These are phyloP conservation scores for Psylliodes chrysocephalus DNA, from an alignment of 2,888 invertebrate species.

Conservation along the genomic window DNA sequence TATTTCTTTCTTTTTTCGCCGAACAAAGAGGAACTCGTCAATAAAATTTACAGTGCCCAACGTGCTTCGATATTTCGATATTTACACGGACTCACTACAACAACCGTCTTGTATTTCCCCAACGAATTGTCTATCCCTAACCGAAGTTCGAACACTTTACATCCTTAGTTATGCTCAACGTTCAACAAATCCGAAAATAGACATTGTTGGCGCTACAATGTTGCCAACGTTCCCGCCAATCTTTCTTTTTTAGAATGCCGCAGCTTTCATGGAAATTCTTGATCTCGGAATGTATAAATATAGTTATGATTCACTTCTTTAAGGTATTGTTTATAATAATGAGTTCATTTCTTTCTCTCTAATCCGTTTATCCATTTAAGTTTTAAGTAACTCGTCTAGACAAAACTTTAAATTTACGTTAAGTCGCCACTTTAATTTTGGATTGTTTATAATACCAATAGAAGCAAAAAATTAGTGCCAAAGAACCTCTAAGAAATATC, in stretches of 20 bases:
- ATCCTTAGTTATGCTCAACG: slow-evolving; percentile 26
- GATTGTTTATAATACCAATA: neutral
- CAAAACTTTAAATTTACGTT: slow-evolving; percentile 13
- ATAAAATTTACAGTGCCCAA: slow-evolving; percentile 9
- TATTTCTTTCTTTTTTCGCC: neutral
- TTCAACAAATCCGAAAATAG: slow-evolving; percentile 33
- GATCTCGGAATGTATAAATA: slow-evolving; percentile 9
- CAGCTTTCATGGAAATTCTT: slow-evolving; percentile 19
- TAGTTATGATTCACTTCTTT: slow-evolving; percentile 16
- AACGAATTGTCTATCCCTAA: slow-evolving; percentile 27
- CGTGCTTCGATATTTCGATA: slow-evolving; percentile 12
- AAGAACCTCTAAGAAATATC: no score
- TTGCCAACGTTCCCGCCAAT: slow-evolving; percentile 9
- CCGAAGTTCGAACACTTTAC: slow-evolving; percentile 28
- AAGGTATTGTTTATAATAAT: slow-evolving; percentile 20
- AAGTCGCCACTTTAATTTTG: neutral
- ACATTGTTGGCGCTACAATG: slow-evolving; percentile 30
- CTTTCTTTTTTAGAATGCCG: slow-evolving; percentile 24
- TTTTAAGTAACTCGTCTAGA: slow-evolving; percentile 20
- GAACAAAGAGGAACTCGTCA: slow-evolving; percentile 2
- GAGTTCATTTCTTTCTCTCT: slow-evolving; percentile 7
- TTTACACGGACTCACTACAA: slow-evolving; percentile 28
- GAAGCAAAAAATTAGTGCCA: no score
- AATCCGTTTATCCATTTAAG: slow-evolving; percentile 3
- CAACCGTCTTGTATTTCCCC: slow-evolving; percentile 12